Evolutionary conservation across 2,888 invertebrate genomes (phyloP).

Genomic region (Pseudoips prasinana): DNA sequence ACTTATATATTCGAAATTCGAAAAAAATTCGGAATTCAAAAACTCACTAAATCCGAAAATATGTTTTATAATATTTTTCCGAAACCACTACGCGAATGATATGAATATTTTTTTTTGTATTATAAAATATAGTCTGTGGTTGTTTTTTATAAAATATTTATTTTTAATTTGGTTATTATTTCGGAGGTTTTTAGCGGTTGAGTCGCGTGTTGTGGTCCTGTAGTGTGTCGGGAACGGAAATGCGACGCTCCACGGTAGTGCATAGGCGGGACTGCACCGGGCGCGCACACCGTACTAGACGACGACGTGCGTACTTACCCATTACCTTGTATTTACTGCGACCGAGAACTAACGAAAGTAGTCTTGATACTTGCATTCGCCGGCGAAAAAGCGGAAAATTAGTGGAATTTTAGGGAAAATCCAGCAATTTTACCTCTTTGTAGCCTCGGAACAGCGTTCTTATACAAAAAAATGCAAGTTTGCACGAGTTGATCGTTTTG

Average conservation of each 20-base stretch:
- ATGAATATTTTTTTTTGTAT: conserved; percentile 60
- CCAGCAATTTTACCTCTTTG: too few species aligned
- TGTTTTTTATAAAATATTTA: conserved; percentile 47
- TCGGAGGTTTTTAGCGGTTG: conserved; percentile 72
- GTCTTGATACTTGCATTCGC: conserved; percentile 57
- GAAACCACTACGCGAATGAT: conserved; percentile 39
- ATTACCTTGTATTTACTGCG: conserved; percentile 82
- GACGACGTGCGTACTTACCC: conserved; percentile 81
- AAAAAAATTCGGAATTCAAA: conserved; percentile 58
- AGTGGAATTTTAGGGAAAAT: too few species aligned
- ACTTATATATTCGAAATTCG: conserved; percentile 48
- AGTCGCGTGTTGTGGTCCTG: conserved; percentile 71
- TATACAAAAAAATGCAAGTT: too few species aligned
- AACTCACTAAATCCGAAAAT: conserved; percentile 68
- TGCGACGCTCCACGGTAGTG: conserved; percentile 79
- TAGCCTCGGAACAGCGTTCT: too few species aligned
- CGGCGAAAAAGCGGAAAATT: too few species aligned
- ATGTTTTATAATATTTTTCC: conserved; percentile 26
- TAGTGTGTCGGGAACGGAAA: conserved; percentile 65
- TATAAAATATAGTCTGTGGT: conserved; percentile 72
- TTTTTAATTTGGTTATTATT: conserved; percentile 55
- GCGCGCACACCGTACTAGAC: conserved; percentile 79
- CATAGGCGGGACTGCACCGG: conserved; percentile 81
- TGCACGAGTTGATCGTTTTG: too few species aligned
- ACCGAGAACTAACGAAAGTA: conserved; percentile 44